Evolutionary conservation across 2,888 invertebrate genomes (phyloP), one percentile per base, ranked within the genome.

Genomic region (Parnassius smintheus): DNA sequence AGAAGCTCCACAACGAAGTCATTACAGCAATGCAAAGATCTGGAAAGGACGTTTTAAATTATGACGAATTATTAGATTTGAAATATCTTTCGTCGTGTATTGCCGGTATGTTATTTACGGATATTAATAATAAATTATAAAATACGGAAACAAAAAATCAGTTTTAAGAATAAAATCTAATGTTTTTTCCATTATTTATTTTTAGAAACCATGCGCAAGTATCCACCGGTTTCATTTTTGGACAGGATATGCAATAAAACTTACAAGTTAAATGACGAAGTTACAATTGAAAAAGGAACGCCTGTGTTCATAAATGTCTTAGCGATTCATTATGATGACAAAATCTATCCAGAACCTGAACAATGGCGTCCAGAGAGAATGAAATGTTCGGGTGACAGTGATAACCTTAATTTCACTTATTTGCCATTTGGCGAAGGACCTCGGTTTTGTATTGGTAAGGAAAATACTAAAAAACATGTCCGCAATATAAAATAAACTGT

Each of bases 361-460:
- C 60, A 77, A 56, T 88, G 86, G 86, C 72, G 69, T 1, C 88
- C 88, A 0, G 85, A 85, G 62, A 77, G 88, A 59, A 82, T 83
- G 69, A 60, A 62, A 4, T 65, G 71, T 13, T 65, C 76, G 2
- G 66, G 69, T 0, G 85, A 86, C 56, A 77, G 71, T 35, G 85
- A 86, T 56, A 86, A 85, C 44, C 66, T 76, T 9, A 75, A 82
- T 22, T 86, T 76, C 69, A 78, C 75, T 0, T 85, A 85, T 58
- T 50, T 88, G 22, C 85, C 88, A 0, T 88, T 88, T 59, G 88
- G 88, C 8, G 87, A 85, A 51, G 88, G 88, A 46, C 88, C 88
- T 1, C 78, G 83, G 9, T 85, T 83, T 66, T 78, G 78, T 64
- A 76, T 76, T 52, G 75, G 76, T 76, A 68, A 59, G 57, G 50